Percentiles rank a stretch among this genome's conserved stretches.
Conservation (phyloP, 2,113 vertebrate species). For the Odocoileus virginianus region DNA sequence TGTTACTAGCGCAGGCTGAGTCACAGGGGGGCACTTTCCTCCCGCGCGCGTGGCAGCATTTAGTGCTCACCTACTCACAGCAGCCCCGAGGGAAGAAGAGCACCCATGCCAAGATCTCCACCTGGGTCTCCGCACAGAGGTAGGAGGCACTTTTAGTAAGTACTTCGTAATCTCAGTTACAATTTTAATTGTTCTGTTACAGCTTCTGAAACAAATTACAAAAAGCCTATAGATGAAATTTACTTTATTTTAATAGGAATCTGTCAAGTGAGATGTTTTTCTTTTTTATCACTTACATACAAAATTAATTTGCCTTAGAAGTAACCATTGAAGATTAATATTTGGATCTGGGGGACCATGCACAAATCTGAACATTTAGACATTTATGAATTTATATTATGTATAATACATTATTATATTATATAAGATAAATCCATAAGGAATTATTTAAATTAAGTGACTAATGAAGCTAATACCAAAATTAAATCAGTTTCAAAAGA, state of each 20-base stretch:
- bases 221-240: background rate
- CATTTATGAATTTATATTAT: background rate
- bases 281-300: background rate
- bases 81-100: constrained; percentile 94
- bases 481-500: constrained; percentile 23
- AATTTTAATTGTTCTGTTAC: background rate
- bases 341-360: background rate
- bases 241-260: background rate
- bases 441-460: constrained; percentile 20
- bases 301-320: background rate
- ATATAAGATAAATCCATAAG: background rate
- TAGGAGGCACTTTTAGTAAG: constrained; percentile 66
- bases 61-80: constrained; percentile 91
- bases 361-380: background rate
- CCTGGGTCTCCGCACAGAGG: constrained; percentile 96
- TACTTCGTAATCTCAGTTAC: background rate
- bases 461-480: constrained; percentile 12
- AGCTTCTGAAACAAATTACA: background rate
- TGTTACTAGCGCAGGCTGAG: constrained; percentile 91
- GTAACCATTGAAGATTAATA: constrained; percentile 6
- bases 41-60: constrained; percentile 91
- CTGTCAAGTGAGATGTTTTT: background rate
- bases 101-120: constrained; percentile 85
- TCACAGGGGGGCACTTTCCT: constrained; percentile 86
- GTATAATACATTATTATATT: too few relatives aligned